phyloP scores from a whole-genome alignment of 2,888 invertebrate genomes.

The Busseola fusca region DNA sequence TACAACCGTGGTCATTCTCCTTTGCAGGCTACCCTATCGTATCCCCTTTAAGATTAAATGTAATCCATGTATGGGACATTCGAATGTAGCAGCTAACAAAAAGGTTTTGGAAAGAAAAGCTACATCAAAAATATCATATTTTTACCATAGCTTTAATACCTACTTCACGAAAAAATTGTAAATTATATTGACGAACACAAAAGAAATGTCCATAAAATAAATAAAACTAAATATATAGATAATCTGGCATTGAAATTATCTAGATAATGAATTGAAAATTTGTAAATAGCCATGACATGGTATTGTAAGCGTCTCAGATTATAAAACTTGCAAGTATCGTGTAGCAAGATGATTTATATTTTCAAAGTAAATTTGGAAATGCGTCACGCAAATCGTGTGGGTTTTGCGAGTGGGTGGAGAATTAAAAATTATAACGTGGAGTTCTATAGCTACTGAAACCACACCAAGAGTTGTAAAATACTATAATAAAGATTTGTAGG shows the following conservation, averaged over 20 bases:
- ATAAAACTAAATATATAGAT: conserved; percentile 8
- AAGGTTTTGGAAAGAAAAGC: not conserved
- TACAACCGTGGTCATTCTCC: too few species aligned
- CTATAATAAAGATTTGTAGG: not conserved
- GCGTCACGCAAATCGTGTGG: conserved; percentile 44
- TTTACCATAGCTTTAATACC: conserved; percentile 36
- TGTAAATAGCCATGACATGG: conserved; percentile 58
- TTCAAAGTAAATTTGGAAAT: conserved; percentile 39
- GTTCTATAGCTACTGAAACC: conserved; percentile 47
- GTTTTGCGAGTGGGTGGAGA: conserved; percentile 19
- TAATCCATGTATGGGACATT: conserved; percentile 18
- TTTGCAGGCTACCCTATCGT: not conserved
- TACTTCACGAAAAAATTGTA: conserved; percentile 8
- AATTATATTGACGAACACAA: conserved; percentile 25
- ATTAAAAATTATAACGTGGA: conserved; percentile 27
- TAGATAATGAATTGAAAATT: conserved; percentile 23
- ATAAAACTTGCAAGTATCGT: conserved; percentile 34
- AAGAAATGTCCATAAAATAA: conserved; percentile 34
- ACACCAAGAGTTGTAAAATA: not conserved
- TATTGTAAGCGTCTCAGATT: conserved; percentile 32
- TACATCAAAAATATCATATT: conserved; percentile 37
- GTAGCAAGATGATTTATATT: conserved; percentile 49
- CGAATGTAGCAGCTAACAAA: conserved; percentile 8
- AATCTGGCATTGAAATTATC: conserved; percentile 19
- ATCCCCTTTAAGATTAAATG: conserved; percentile 4